Percentiles rank a stretch among this genome's conserved stretches.
Evolutionary conservation across 2,113 vertebrate genomes (phyloP).

Genomic region (Perca schrenkii): DNA sequence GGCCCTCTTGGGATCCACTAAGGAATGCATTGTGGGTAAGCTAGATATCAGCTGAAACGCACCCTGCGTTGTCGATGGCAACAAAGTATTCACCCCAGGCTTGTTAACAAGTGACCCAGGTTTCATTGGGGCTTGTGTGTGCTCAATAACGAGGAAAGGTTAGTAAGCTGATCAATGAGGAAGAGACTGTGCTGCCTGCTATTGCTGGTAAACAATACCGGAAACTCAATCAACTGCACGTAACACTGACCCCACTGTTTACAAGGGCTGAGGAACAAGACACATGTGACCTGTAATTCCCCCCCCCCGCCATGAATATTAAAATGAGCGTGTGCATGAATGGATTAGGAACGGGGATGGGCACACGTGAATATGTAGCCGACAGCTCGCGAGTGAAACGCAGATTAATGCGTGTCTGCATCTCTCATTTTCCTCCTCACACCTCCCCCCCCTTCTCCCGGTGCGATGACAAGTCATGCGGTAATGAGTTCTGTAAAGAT

Average conservation of each 20-base stretch:
- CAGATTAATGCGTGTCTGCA: constrained; percentile 61
- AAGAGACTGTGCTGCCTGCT: constrained; percentile 30
- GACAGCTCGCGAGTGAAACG: constrained; percentile 41
- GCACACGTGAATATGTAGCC: constrained; percentile 11
- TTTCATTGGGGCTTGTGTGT: constrained; percentile 36
- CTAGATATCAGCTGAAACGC: constrained; percentile 29
- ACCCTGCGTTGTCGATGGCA: not conserved
- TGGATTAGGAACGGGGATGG: constrained; percentile 40
- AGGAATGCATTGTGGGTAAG: constrained; percentile 33
- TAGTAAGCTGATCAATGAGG: constrained; percentile 76
- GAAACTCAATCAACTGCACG: constrained; percentile 9
- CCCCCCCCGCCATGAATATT: not conserved
- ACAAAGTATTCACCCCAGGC: constrained; percentile 35
- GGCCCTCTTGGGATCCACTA: constrained; percentile 17
- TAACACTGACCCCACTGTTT: constrained; percentile 36
- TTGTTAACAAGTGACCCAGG: constrained; percentile 68
- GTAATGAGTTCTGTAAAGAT: constrained; percentile 87
- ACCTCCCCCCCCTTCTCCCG: not conserved
- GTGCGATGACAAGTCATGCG: constrained; percentile 75
- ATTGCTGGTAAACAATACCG: constrained; percentile 51
- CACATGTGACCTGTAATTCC: constrained; percentile 36
- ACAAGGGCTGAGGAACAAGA: not conserved
- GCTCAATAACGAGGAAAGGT: constrained; percentile 71
- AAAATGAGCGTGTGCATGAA: constrained; percentile 5
- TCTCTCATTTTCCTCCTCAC: constrained; percentile 31